phyloP scores from a whole-genome alignment of 1,140 invertebrate genomes.

The Cydia amplana region DNA sequence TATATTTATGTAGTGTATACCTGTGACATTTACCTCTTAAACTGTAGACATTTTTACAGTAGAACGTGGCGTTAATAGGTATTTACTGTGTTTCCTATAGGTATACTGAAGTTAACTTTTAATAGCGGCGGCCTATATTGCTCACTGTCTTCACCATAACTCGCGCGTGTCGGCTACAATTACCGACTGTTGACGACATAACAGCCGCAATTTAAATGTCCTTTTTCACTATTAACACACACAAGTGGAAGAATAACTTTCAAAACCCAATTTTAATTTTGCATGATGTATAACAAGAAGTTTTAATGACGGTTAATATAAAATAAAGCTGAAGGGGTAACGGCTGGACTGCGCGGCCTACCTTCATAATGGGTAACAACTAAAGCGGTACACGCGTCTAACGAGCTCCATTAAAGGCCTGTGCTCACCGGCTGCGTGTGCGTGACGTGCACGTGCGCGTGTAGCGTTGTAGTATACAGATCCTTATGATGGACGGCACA shows the following conservation, averaged over 20 bases:
- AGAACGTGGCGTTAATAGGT: conserved; percentile 1
- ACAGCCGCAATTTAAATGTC: conserved; percentile 24
- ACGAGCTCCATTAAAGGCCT: conserved; percentile 50
- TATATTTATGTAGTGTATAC: too few species aligned
- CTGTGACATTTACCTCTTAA: not conserved
- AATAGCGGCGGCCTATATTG: conserved; percentile 19
- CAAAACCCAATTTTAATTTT: conserved; percentile 13
- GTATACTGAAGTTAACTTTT: conserved; percentile 9
- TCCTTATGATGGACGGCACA: too few species aligned
- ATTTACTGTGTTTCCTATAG: not conserved
- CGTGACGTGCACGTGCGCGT: too few species aligned
- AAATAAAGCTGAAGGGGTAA: not conserved
- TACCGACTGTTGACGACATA: not conserved
- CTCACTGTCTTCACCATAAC: not conserved
- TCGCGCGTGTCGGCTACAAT: conserved; percentile 11
- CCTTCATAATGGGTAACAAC: conserved; percentile 5
- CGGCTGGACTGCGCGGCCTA: not conserved
- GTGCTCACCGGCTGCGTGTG: too few species aligned
- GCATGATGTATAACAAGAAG: not conserved
- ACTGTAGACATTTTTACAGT: not conserved
- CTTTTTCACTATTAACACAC: conserved; percentile 4
- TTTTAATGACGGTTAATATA: conserved; percentile 9
- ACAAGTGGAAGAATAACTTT: not conserved
- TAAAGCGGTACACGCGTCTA: conserved; percentile 38
- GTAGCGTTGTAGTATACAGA: too few species aligned